Evolutionary conservation across 2,888 invertebrate genomes (phyloP), one percentile per base, ranked within the genome.

Genomic region (Eupeodes latifasciatus): DNA sequence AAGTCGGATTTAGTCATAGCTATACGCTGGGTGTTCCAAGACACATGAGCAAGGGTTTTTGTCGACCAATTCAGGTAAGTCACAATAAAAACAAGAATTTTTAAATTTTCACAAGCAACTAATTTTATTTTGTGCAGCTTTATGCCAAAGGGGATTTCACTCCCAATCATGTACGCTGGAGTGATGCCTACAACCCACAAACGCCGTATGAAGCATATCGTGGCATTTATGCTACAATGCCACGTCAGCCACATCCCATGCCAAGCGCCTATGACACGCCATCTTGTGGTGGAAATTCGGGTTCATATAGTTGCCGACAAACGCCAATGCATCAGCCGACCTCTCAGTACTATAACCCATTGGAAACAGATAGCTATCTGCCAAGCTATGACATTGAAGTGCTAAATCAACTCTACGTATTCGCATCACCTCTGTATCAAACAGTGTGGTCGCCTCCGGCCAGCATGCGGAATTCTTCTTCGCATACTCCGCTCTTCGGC

Each of bases 1-100:
- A 98, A 92, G 97, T 99, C 62, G 99, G 99, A 5, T 99, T 99
- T 94, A 96, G 96, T 91, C 97, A 97, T 92, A 97, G 97, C 92
- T 97, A 97, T 92, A 96, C 97, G 3, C 94, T 99, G 61, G 98
- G 97, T 44, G 96, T 96, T 2, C 96, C 98, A 5, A 95, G 96
- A 91, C 97, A 98, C 93, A 96, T 96, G 85, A 96, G 97, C 90
- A 98, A 97, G 94, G 99, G 98, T 34, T 98, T 98, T 93, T 96
- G 97, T 90, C 95, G 98, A 57, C 97, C 98, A 11, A 96, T 98
- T 88, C 96, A 96, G 91, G 93, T 93, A 83, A 91, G 91, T 49
- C 19, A 36, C 12, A 34, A 34, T 14, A 11, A 5, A 19, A 57
- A 40, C 0, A 36, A 49, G 9, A 66, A 14, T 14, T 67, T n/a